Evolutionary conservation across 2,888 invertebrate species (phyloP).

Genomic region (Ophion ventricosus): DNA sequence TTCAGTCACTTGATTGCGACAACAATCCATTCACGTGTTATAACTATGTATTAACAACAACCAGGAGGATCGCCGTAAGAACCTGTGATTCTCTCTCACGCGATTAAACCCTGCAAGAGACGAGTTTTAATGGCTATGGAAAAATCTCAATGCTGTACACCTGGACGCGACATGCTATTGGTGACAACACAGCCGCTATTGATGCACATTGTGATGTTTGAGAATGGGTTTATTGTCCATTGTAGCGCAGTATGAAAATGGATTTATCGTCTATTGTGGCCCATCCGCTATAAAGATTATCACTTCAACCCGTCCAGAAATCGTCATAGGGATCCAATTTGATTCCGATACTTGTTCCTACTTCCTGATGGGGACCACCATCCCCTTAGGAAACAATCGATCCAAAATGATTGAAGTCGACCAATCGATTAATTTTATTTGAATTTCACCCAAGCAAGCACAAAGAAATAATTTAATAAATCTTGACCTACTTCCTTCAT

Average conservation of each 20-base stretch:
- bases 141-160: background rate
- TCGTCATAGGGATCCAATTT: background rate
- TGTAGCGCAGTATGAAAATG: background rate
- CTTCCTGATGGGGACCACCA: too few relatives aligned
- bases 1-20: constrained; percentile 66
- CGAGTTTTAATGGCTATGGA: constrained; percentile 14
- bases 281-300: background rate
- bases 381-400: too few relatives aligned
- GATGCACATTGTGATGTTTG: constrained; percentile 4
- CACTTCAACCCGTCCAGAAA: background rate
- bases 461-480: too few relatives aligned
- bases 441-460: too few relatives aligned
- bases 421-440: too few relatives aligned
- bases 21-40: constrained; percentile 51
- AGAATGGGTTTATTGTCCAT: constrained; percentile 4
- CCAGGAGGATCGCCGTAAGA: constrained; percentile 37
- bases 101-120: constrained; percentile 5
- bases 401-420: too few relatives aligned
- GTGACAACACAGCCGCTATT: background rate
- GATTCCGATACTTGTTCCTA: too few relatives aligned
- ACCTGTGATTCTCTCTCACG: constrained; percentile 35
- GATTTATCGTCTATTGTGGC: constrained; percentile 27
- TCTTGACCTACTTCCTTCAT: too few relatives aligned
- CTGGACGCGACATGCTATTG: background rate
- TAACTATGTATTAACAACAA: constrained; percentile 48